Conservation (phyloP, 1,140 invertebrate genomes). For the Diuraphis noxia region DNA sequence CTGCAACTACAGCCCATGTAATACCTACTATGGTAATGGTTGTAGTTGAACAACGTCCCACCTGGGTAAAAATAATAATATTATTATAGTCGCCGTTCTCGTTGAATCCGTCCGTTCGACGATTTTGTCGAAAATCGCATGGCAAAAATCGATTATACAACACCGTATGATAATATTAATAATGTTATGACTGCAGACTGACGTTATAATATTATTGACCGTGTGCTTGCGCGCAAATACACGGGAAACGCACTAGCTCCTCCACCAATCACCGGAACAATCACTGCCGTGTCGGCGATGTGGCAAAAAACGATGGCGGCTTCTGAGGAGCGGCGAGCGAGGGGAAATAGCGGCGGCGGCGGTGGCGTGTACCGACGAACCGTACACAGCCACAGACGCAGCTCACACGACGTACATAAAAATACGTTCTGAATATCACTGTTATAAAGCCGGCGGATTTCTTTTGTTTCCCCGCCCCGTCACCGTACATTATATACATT, state of each 20-base stretch:
- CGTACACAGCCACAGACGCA: neutral
- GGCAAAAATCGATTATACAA: neutral
- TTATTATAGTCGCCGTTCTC: neutral
- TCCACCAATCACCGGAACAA: neutral
- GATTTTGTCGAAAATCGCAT: neutral
- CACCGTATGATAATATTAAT: neutral
- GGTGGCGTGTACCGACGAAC: neutral
- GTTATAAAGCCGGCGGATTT: conserved; percentile 38
- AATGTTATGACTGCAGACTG: too few relatives aligned
- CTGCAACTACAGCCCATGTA: neutral
- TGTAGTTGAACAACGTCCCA: too few relatives aligned
- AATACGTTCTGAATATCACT: conserved; percentile 35
- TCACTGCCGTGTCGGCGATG: neutral
- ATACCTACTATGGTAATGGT: neutral
- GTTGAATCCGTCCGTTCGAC: neutral
- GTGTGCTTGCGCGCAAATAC: neutral
- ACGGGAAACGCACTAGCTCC: neutral
- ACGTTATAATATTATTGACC: neutral
- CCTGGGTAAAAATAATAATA: too few relatives aligned
- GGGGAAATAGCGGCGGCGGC: neutral
- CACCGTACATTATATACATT: neutral
- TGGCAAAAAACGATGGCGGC: neutral
- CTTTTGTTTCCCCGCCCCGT: conserved; percentile 48
- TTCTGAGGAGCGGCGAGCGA: neutral
- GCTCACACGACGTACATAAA: neutral